phyloP scores from a whole-genome alignment of 2,797 vertebrate species.

The Arrhamphus sclerolepis region DNA sequence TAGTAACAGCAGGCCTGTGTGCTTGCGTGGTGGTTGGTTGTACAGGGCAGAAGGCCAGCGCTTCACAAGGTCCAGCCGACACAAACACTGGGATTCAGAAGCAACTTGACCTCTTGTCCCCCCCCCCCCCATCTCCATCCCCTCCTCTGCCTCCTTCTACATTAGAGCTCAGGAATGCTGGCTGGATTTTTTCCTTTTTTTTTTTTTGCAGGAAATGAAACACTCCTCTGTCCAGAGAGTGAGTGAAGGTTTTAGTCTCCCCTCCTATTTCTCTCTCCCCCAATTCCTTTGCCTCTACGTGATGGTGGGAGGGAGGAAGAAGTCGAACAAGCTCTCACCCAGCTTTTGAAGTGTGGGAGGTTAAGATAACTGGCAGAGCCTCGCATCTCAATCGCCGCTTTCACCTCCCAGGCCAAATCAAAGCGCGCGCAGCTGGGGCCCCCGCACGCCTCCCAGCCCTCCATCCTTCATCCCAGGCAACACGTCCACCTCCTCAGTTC shows the following conservation, averaged over 20 bases:
- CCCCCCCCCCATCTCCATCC: constrained; percentile 36
- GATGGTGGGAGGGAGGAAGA: constrained; percentile 36
- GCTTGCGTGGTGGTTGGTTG: constrained; percentile 51
- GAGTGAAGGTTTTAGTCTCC: constrained; percentile 63
- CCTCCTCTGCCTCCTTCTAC: constrained; percentile 66
- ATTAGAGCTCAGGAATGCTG: constrained; percentile 84
- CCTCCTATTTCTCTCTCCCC: constrained; percentile 29
- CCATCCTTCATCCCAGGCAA: constrained; percentile 37
- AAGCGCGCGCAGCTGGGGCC: constrained; percentile 78
- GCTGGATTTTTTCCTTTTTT: constrained; percentile 62
- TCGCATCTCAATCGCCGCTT: constrained; percentile 77
- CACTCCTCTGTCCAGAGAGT: constrained; percentile 84
- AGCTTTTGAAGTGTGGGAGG: constrained; percentile 88
- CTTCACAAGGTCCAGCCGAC: constrained; percentile 82
- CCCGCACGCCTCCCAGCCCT: constrained; percentile 64
- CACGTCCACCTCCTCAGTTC: constrained; percentile 32
- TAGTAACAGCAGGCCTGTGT: constrained; percentile 58
- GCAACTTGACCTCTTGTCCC: constrained; percentile 74
- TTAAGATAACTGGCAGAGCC: constrained; percentile 85
- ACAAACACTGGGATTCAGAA: constrained; percentile 87
- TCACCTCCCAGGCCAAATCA: constrained; percentile 78
- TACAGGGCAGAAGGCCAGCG: constrained; percentile 76
- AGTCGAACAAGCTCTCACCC: constrained; percentile 53
- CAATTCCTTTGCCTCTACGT: constrained; percentile 54
- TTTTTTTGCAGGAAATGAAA: constrained; percentile 86